Percentiles rank a stretch among this genome's conserved stretches.
These are phyloP conservation scores for Conger conger DNA, from an alignment of 2,113 vertebrate genomes.

Conservation along the genomic window DNA sequence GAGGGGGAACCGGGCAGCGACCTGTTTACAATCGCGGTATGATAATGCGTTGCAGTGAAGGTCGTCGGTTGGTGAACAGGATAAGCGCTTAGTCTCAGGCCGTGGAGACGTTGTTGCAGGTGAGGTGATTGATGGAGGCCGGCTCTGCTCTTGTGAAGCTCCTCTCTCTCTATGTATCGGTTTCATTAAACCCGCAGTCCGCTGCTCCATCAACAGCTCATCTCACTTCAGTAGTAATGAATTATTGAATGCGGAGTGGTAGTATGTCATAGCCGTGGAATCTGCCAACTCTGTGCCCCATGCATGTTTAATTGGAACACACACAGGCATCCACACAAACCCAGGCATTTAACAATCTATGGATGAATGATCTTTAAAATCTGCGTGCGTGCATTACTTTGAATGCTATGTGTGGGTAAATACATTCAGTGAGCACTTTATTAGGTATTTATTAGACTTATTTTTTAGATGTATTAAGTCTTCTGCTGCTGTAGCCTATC, in stretches of 20 bases:
- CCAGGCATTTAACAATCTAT: not conserved
- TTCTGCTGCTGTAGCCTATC: too few relatives aligned
- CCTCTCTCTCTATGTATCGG: slow-evolving; percentile 64
- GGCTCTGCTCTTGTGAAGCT: slow-evolving; percentile 55
- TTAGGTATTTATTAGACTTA: too few relatives aligned
- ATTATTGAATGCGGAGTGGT: slow-evolving; percentile 57
- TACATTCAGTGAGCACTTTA: too few relatives aligned
- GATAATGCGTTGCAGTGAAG: not conserved
- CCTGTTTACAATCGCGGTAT: not conserved
- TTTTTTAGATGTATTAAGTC: too few relatives aligned
- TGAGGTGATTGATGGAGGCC: slow-evolving; percentile 58
- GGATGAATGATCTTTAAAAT: not conserved
- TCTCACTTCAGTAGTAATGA: slow-evolving; percentile 49
- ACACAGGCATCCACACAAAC: not conserved
- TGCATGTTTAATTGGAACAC: slow-evolving; percentile 54
- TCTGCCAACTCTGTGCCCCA: slow-evolving; percentile 43
- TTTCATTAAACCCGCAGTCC: slow-evolving; percentile 64
- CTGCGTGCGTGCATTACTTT: not conserved
- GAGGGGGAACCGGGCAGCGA: not conserved
- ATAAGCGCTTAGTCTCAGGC: slow-evolving; percentile 32
- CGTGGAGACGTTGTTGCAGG: slow-evolving; percentile 38
- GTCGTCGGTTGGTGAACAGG: not conserved
- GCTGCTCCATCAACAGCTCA: slow-evolving; percentile 60
- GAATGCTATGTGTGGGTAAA: too few relatives aligned
- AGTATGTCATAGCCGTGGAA: slow-evolving; percentile 51